Base-by-base conservation (phyloP, 2,113 vertebrate species). In the Pyxicephalus adspersus region DNA sequence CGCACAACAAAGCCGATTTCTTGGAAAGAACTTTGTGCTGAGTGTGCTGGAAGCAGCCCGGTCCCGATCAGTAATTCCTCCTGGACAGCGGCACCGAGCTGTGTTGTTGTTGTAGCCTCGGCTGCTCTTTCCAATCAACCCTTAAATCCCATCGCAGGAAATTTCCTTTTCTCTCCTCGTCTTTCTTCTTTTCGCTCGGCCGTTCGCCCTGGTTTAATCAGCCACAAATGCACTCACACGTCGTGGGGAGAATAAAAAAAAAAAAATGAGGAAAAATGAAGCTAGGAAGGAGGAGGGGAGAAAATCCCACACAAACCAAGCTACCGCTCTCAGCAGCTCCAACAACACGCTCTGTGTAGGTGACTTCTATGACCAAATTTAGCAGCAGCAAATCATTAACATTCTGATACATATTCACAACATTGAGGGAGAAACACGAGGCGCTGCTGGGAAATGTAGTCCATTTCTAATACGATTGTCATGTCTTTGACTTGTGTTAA, bases 291-390 rank as follows among this genome's bases (percentile, higher is more conserved):
- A 50, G 22, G 29, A 38, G 28, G 77, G 84, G 82, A 74, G 83
- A 83, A 5, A 85, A 86, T 83, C 85, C 87, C 83, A 77, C 45
- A 83, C 75, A 79, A 77, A 80, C 75, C 84, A 55, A 80, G 83
- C 86, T 84, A 79, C 87, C 85, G 85, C 86, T 87, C 88, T 8
- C 84, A 85, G 84, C 87, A 85, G 89, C 87, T 89, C 91, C 90
- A 86, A 89, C 91, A 88, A 88, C 92, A 84, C 89, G 88, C 88
- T 92, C 91, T 86, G 89, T 83, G 89, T 90, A 89, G 89, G 91
- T 92, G 93, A 92, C 91, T 94, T 91, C 92, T 94, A 92, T 92
- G 92, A 91, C 93, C 93, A 93, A 94, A 93, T 94, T 93, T 93
- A 94, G 93, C 92, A 90, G 89, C 86, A 66, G 86, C 90, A 86